These are phyloP conservation scores for Hiodon tergisus DNA, from an alignment of 2,113 vertebrate species.

Conservation along the genomic window DNA sequence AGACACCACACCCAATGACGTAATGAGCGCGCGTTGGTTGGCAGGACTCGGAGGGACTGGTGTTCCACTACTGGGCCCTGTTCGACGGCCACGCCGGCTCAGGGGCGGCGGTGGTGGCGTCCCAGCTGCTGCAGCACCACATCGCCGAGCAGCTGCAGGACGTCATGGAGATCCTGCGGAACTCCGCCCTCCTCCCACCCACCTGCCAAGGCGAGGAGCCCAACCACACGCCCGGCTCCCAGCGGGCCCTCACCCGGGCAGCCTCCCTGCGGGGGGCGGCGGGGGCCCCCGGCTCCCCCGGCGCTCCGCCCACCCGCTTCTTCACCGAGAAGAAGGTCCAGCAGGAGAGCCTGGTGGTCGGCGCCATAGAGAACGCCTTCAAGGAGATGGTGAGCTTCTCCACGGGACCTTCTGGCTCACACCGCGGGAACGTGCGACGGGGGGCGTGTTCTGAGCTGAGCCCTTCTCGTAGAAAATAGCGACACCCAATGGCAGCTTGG, in stretches of 20 bases:
- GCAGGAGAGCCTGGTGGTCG: conserved; percentile 87
- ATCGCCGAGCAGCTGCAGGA: conserved; percentile 85
- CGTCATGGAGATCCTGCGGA: conserved; percentile 80
- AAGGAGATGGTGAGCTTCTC: conserved; percentile 80
- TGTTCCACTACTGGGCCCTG: conserved; percentile 89
- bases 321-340: conserved; percentile 94
- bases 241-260: conserved; percentile 77
- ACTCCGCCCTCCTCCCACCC: conserved; percentile 66
- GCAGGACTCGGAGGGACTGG: conserved; percentile 73
- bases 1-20: too few relatives aligned
- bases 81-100: conserved; percentile 95
- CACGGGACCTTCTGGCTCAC: not conserved
- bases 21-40: not conserved
- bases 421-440: too few relatives aligned
- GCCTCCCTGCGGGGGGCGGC: conserved; percentile 80
- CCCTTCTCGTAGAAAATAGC: too few relatives aligned
- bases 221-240: conserved; percentile 54
- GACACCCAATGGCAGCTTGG: too few relatives aligned
- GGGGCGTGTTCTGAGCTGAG: too few relatives aligned
- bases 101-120: conserved; percentile 81
- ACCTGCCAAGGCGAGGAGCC: conserved; percentile 87
- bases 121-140: conserved; percentile 84
- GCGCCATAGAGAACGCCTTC: conserved; percentile 94
- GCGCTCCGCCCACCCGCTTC: conserved; percentile 80
- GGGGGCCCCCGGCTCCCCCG: conserved; percentile 81